Conservation (phyloP, 1,140 invertebrate species). For the Rhagoletis zephyria region DNA sequence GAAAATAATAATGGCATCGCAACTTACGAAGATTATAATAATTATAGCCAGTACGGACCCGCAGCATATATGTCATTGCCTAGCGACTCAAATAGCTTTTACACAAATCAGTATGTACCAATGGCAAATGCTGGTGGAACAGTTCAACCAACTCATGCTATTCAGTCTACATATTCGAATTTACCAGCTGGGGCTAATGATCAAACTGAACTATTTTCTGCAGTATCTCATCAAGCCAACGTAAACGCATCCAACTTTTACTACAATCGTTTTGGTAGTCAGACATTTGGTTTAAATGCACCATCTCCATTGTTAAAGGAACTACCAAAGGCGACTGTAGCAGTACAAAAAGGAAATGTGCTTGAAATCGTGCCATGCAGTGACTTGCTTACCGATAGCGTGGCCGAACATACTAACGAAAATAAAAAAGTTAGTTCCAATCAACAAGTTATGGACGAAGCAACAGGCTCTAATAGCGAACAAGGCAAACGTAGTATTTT, state of each 20-base stretch:
- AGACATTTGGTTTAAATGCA: slow-evolving; percentile 53
- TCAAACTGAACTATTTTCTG: not conserved
- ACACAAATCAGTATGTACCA: slow-evolving; percentile 62
- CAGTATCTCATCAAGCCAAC: slow-evolving; percentile 20
- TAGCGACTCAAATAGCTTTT: slow-evolving; percentile 56
- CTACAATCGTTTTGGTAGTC: slow-evolving; percentile 54
- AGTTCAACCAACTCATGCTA: not conserved
- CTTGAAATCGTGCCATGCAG: slow-evolving; percentile 67
- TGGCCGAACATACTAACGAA: not conserved
- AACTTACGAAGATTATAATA: slow-evolving; percentile 60
- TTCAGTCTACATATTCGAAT: slow-evolving; percentile 51
- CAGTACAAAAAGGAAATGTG: slow-evolving; percentile 71
- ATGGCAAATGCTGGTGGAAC: slow-evolving; percentile 16
- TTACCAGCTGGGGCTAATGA: slow-evolving; percentile 50
- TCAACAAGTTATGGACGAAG: not conserved
- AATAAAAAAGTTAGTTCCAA: not conserved
- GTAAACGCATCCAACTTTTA: slow-evolving; percentile 52
- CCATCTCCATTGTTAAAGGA: slow-evolving; percentile 59
- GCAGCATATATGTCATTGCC: slow-evolving; percentile 63
- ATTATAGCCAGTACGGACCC: slow-evolving; percentile 62
- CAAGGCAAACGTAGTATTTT: slow-evolving; percentile 38
- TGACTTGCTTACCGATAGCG: slow-evolving; percentile 1
- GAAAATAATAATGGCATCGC: slow-evolving; percentile 52
- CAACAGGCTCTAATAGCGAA: not conserved
- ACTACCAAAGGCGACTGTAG: slow-evolving; percentile 63